Evolutionary conservation across 2,113 vertebrate genomes (phyloP), one percentile per base, ranked within the genome.

Genomic region (Psittacara wagleri): DNA sequence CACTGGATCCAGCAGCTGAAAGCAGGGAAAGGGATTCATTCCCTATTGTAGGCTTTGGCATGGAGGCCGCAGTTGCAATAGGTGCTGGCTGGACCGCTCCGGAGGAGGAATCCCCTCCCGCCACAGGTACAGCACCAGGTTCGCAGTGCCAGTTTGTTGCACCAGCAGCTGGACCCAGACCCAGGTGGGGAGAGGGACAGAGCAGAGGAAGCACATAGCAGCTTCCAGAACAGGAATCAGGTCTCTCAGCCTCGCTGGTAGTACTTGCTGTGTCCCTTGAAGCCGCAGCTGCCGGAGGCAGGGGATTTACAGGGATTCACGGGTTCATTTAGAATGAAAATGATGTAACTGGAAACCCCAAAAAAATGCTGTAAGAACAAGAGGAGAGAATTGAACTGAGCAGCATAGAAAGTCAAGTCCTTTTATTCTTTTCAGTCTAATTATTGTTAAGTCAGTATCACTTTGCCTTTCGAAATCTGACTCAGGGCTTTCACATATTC

Each of bases 401-500:
- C 2, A 31, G 54, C 72, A 39, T 4, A 63, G 57, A 31, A 88
- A 90, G 64, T 5, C 29, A 37, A 57, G 48, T 41, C 1, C 3
- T 11, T 22, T 44, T 62, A 15, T 35, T 33, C 63, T 13, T 78
- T 59, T 16, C 29, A 4, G 9, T 19, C 66, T 55, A 46, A 29
- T 91, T 83, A 22, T 90, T 93, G 82, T 37, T 19, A 27, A 67
- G 85, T 49, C n/a, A 14, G 44, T 66, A 20, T 92, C 23, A 0
- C 83, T 94, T 88, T 55, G 73, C 80, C 55, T 75, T 82, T 78
- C 0, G 2, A 93, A 91, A 72, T 48, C 92, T 94, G 94, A 96
- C 92, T 96, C 92, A 92, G 89, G 96, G 41, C 52, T 95, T 93
- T 64, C 62, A 74, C 81, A 69, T 75, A 35, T 88, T 86, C 28